phyloP scores from a whole-genome alignment of 2,888 invertebrate genomes.

The Orthosia gothica region DNA sequence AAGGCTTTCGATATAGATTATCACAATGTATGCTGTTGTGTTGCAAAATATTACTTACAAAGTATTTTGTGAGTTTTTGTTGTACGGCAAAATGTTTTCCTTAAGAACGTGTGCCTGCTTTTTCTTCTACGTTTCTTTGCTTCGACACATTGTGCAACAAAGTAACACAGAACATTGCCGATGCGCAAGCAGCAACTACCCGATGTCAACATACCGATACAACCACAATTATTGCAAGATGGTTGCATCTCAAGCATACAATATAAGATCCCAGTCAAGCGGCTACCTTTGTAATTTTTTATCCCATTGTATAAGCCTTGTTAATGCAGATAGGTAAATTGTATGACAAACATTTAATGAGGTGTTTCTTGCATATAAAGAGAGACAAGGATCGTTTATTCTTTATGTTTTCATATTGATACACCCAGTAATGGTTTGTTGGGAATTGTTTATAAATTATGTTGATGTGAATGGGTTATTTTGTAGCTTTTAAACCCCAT shows the following conservation, averaged over 20 bases:
- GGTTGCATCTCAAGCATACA: constrained; percentile 57
- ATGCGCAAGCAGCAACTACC: constrained; percentile 16
- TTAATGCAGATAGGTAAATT: constrained; percentile 79
- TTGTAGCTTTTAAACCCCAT: constrained; percentile 79
- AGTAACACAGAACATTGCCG: constrained; percentile 3
- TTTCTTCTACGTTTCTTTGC: constrained; percentile 20
- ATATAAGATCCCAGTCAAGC: constrained; percentile 58
- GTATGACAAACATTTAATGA: constrained; percentile 85
- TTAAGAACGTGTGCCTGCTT: constrained; percentile 7
- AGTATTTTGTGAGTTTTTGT: constrained; percentile 21
- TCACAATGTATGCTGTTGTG: constrained; percentile 7
- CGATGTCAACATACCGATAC: constrained; percentile 43
- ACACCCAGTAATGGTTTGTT: constrained; percentile 71
- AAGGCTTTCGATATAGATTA: constrained; percentile 26
- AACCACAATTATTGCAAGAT: constrained; percentile 46
- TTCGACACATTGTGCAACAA: constrained; percentile 39
- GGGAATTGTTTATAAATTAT: constrained; percentile 81
- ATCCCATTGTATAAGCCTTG: constrained; percentile 80
- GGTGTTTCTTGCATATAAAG: constrained; percentile 82
- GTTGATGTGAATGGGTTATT: constrained; percentile 80
- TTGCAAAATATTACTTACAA: neutral
- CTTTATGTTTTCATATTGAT: constrained; percentile 75
- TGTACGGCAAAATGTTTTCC: constrained; percentile 15
- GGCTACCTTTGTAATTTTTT: constrained; percentile 83
- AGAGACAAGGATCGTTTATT: constrained; percentile 71